Conservation (phyloP, 2,797 vertebrate genomes). For the Xenentodon cancila region DNA sequence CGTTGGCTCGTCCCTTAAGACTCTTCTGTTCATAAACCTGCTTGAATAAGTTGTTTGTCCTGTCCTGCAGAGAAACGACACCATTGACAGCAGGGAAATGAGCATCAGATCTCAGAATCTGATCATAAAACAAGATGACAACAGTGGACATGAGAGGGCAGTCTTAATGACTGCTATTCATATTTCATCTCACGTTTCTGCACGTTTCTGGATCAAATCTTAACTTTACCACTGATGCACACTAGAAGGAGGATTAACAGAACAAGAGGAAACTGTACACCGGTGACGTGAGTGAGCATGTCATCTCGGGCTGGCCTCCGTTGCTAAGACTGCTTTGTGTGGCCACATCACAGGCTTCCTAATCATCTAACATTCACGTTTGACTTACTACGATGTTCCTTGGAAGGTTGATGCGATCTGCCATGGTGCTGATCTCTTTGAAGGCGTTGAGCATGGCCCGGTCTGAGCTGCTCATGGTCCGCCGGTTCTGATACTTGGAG, state of each 20-base stretch:
- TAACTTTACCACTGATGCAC: too few species aligned
- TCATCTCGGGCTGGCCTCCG: too few species aligned
- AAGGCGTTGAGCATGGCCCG: constrained; percentile 99
- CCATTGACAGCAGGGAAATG: not conserved
- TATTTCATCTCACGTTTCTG: too few species aligned
- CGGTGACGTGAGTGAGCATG: too few species aligned
- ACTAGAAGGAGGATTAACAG: too few species aligned
- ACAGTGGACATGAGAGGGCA: too few species aligned
- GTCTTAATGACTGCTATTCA: too few species aligned
- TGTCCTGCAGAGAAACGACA: constrained; percentile 83
- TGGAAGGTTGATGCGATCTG: constrained; percentile 98
- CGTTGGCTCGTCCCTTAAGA: constrained; percentile 97
- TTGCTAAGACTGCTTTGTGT: too few species aligned
- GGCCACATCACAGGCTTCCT: too few species aligned
- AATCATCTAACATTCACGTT: not conserved
- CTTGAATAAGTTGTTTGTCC: constrained; percentile 99
- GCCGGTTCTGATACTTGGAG: constrained; percentile 97
- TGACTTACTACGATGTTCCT: constrained; percentile 94
- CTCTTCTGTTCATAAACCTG: constrained; percentile 99
- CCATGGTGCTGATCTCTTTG: constrained; percentile 98
- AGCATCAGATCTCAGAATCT: not conserved
- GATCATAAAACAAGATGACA: not conserved
- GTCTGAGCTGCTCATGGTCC: constrained; percentile 98
- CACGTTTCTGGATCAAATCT: too few species aligned
- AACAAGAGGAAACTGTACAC: too few species aligned